Conservation (phyloP, 2,113 vertebrate species). For the Corythaixoides concolor region DNA sequence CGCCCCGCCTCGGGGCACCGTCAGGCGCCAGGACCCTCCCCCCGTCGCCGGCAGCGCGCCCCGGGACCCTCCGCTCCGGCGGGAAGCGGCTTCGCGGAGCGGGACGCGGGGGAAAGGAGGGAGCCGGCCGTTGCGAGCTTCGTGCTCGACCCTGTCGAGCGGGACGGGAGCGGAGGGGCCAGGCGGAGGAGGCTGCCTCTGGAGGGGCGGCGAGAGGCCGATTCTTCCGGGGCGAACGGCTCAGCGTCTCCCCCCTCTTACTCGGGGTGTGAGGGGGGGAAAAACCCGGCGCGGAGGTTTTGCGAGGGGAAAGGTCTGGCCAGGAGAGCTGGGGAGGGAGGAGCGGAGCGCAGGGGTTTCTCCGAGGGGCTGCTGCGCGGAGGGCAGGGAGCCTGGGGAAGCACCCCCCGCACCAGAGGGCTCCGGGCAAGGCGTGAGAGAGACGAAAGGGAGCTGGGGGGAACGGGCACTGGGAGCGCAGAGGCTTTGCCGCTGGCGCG, state of each 20-base stretch:
- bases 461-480: too few species aligned
- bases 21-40: slow-evolving; percentile 39
- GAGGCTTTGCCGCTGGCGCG: neutral
- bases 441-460: too few species aligned
- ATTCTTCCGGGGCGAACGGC: neutral
- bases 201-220: neutral
- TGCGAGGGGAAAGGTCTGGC: rapidly evolving
- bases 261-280: too few species aligned
- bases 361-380: neutral
- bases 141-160: too few species aligned
- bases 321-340: neutral
- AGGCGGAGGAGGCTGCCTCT: neutral
- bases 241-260: neutral
- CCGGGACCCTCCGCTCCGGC: neutral
- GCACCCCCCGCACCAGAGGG: neutral
- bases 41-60: neutral
- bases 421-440: neutral
- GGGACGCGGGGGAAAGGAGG: too few species aligned
- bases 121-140: too few species aligned
- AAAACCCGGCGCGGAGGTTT: rapidly evolving
- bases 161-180: neutral
- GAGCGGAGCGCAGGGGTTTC: neutral
- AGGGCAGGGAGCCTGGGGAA: neutral
- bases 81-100: neutral
- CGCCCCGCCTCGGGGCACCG: slow-evolving; percentile 49